Evolutionary conservation across 2,888 invertebrate genomes (phyloP).

Genomic region (Mermis nigrescens): DNA sequence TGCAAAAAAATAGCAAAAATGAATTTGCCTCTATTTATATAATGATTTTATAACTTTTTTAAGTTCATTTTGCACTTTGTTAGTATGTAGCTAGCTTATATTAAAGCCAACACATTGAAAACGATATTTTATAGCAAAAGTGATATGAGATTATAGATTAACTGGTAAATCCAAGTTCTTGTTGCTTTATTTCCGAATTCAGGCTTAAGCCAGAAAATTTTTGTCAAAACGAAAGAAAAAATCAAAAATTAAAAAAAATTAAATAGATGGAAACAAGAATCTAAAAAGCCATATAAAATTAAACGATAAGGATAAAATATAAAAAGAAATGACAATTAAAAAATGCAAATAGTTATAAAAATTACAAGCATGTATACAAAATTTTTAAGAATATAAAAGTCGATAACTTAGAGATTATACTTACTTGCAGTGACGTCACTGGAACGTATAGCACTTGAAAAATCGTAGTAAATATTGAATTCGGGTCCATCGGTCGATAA

Average conservation of each 20-base stretch:
- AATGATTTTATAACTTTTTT: not conserved
- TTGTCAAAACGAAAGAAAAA: not conserved
- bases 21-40: slow-evolving; percentile 4
- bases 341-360: not conserved
- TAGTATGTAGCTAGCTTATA: not conserved
- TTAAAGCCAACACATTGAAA: too few species aligned
- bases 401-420: not conserved
- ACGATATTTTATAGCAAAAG: too few species aligned
- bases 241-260: not conserved
- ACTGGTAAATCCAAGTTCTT: too few species aligned
- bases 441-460: slow-evolving; percentile 29
- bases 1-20: slow-evolving; percentile 17
- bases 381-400: not conserved
- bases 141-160: too few species aligned
- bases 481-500: slow-evolving; percentile 20
- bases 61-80: not conserved
- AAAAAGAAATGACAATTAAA: not conserved
- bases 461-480: slow-evolving; percentile 16
- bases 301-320: not conserved
- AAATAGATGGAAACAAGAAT: not conserved
- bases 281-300: not conserved
- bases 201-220: not conserved
- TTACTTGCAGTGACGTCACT: slow-evolving; percentile 32
- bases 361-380: not conserved
- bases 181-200: too few species aligned